These are phyloP conservation scores for Knipowitschia caucasica DNA, from an alignment of 2,797 vertebrate genomes.

Conservation along the genomic window DNA sequence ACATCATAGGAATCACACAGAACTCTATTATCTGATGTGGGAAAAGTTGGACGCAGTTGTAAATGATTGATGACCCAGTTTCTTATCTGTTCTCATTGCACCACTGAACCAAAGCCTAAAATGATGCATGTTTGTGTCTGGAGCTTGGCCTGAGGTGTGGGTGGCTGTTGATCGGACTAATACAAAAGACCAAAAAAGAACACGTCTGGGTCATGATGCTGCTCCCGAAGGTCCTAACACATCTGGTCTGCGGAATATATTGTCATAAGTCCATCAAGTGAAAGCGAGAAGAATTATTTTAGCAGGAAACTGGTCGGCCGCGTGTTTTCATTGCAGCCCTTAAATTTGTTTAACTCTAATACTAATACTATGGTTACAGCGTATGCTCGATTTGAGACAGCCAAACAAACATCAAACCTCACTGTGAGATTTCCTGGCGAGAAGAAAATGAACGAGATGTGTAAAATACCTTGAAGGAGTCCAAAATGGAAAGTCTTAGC, in stretches of 20 bases:
- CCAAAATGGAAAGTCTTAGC: constrained; percentile 70
- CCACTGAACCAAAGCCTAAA: too few relatives aligned
- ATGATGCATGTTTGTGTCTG: too few relatives aligned
- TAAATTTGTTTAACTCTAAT: constrained; percentile 48
- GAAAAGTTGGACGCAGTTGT: too few relatives aligned
- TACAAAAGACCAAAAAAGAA: too few relatives aligned
- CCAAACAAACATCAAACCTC: constrained; percentile 50
- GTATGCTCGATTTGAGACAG: constrained; percentile 48
- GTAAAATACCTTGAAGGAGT: constrained; percentile 57
- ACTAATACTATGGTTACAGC: constrained; percentile 56
- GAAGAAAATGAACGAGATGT: constrained; percentile 60
- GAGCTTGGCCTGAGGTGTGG: too few relatives aligned
- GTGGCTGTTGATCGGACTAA: too few relatives aligned
- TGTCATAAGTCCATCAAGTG: constrained; percentile 46
- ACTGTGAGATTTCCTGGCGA: constrained; percentile 40
- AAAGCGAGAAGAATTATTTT: constrained; percentile 9
- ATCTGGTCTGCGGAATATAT: constrained; percentile 25
- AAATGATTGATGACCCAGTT: too few relatives aligned
- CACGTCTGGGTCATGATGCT: background rate
- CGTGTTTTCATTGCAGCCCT: constrained; percentile 54
- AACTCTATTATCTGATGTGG: too few relatives aligned
- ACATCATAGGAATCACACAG: too few relatives aligned
- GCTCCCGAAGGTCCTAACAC: constrained; percentile 7
- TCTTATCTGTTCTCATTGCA: too few relatives aligned
- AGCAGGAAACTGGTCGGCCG: constrained; percentile 11